Conservation (phyloP, 2,113 vertebrate genomes). For the Carlito syrichta region DNA sequence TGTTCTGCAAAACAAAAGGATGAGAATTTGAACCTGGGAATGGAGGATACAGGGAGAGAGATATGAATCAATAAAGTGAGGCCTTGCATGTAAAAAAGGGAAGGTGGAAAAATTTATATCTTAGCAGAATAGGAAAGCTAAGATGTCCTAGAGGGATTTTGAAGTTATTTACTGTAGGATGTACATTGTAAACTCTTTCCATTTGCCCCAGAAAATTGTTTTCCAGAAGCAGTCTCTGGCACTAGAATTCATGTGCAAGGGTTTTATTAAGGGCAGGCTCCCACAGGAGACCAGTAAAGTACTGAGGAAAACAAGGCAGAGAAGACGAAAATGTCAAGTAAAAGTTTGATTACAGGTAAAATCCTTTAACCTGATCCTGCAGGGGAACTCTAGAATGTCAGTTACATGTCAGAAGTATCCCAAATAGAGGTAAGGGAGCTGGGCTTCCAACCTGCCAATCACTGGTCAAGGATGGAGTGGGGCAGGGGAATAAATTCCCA, state of each 20-base stretch:
- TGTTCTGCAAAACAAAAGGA: background rate
- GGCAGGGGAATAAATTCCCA: background rate
- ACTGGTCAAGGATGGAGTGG: background rate
- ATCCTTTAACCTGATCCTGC: too few species aligned
- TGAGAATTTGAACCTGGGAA: background rate
- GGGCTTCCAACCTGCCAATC: background rate
- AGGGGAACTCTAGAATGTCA: background rate
- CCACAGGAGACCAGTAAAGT: background rate
- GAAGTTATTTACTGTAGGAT: background rate
- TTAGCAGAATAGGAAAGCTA: background rate
- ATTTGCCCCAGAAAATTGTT: slow-evolving; percentile 2
- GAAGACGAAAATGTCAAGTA: background rate
- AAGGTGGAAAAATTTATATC: background rate
- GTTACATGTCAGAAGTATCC: background rate
- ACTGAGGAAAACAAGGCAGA: background rate
- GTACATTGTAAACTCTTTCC: background rate
- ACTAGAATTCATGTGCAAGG: background rate
- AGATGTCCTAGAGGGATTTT: background rate
- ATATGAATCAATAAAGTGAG: background rate
- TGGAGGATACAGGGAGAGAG: background rate
- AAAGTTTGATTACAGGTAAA: background rate
- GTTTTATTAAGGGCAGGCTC: background rate
- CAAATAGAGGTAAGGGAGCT: background rate
- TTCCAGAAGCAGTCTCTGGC: background rate
- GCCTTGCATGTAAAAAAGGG: background rate